Evolutionary conservation across 2,113 vertebrate genomes (phyloP).

Genomic region (Piprites chloris): DNA sequence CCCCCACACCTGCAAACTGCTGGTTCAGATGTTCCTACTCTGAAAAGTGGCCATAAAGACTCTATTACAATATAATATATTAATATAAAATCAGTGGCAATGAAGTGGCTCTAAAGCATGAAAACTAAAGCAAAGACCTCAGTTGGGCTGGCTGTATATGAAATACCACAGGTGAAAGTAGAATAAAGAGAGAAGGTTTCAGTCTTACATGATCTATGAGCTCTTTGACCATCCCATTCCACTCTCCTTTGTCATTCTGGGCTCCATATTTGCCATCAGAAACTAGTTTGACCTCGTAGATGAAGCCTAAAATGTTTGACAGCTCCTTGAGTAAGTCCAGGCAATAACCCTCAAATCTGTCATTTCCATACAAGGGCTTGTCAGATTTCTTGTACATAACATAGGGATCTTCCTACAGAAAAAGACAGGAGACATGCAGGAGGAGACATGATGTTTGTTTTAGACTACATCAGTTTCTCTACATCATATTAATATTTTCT

Average conservation of each 20-base stretch:
- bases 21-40: rapidly evolving
- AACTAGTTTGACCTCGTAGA: slow-evolving; percentile 94
- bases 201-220: slow-evolving; percentile 95
- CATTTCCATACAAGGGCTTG: slow-evolving; percentile 94
- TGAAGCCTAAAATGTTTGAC: slow-evolving; percentile 94
- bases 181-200: not conserved
- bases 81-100: not conserved
- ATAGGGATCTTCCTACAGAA: slow-evolving; percentile 91
- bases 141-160: not conserved
- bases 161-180: not conserved
- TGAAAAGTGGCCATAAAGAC: not conserved
- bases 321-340: slow-evolving; percentile 95
- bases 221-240: slow-evolving; percentile 98
- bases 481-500: not conserved
- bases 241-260: slow-evolving; percentile 96
- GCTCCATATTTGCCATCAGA: slow-evolving; percentile 98
- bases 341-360: slow-evolving; percentile 97
- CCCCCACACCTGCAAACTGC: not conserved
- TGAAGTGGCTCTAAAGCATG: not conserved
- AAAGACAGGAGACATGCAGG: not conserved
- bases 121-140: not conserved
- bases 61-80: not conserved
- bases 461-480: not conserved
- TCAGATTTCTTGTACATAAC: slow-evolving; percentile 99
- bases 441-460: not conserved